Evolutionary conservation across 2,797 vertebrate genomes (phyloP), one percentile per base, ranked within the genome.

Genomic region (Eutrigla gurnardus): DNA sequence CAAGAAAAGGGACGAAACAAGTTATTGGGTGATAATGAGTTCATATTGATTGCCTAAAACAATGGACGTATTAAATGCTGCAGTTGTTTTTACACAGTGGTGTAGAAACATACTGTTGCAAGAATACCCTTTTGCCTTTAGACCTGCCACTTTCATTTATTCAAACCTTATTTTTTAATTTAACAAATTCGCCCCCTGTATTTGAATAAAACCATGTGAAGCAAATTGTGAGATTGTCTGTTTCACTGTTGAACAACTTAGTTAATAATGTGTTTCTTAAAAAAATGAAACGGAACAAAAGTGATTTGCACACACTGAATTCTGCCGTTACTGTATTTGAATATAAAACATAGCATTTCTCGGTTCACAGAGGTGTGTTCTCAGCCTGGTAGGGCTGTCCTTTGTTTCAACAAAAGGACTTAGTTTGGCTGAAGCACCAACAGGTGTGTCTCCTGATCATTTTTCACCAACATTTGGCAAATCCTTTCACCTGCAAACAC

Each of bases 201-300:
- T 93, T 86, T 92, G 86, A 95, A 93, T 92, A 92, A 95, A 96
- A 89, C 92, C 73, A 89, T 91, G 72, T 93, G 90, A 94, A 95
- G 78, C 78, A 93, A 90, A 92, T 53, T 86, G 92, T 92, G 91
- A 65, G 61, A 75, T 53, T 64, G 78, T 74, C 65, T 52, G 37
- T 73, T 73, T 80, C 50, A 80, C 33, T 74, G 53, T 49, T 57
- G 36, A 81, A 59, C 73, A 14, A 33, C 80, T 78, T 54, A 9
- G 36, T 40, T 47, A 60, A 59, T 57, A 53, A n/a, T 50, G 14
- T 47, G n/a, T 60, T 25, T 62, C 46, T 40, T 47, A 12, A 12
- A 57, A 36, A 18, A 33, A 42, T 39, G 60, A 67, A 80, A 55
- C 43, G 65, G 33, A 79, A 85, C 61, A 73, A 70, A 81, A 82